Evolutionary conservation across 1,140 invertebrate species (phyloP).

Genomic region (Kradibia gibbosae): DNA sequence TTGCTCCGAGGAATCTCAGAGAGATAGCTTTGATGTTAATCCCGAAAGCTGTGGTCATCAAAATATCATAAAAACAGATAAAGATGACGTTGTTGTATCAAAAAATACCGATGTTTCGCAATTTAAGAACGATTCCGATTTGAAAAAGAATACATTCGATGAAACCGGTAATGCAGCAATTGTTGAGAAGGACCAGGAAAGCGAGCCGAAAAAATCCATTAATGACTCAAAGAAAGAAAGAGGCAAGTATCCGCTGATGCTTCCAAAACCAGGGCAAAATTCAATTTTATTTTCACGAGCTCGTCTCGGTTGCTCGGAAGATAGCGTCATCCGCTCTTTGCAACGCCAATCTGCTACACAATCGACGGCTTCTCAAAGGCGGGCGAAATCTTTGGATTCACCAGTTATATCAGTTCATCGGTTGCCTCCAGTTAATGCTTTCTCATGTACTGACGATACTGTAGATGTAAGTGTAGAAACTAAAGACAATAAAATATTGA

Average conservation of each 20-base stretch:
- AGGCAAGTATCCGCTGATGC: slow-evolving; percentile 74
- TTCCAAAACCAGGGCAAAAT: slow-evolving; percentile 80
- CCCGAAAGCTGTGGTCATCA: background rate
- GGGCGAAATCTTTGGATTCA: slow-evolving; percentile 87
- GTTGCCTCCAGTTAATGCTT: slow-evolving; percentile 86
- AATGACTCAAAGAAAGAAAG: slow-evolving; percentile 60
- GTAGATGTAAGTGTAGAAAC: slow-evolving; percentile 80
- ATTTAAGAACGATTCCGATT: background rate
- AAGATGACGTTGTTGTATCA: slow-evolving; percentile 4
- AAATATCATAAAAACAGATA: slow-evolving; percentile 23
- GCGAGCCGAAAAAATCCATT: slow-evolving; percentile 52
- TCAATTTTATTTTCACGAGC: slow-evolving; percentile 85
- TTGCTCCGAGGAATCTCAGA: slow-evolving; percentile 52
- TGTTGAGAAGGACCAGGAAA: slow-evolving; percentile 43
- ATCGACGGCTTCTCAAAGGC: slow-evolving; percentile 81
- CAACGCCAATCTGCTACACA: slow-evolving; percentile 82
- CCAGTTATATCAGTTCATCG: slow-evolving; percentile 85
- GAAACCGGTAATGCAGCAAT: slow-evolving; percentile 14
- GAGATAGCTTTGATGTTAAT: slow-evolving; percentile 12
- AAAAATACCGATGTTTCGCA: slow-evolving; percentile 9
- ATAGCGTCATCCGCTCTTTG: slow-evolving; percentile 80
- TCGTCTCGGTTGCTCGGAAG: slow-evolving; percentile 84
- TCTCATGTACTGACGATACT: slow-evolving; percentile 90
- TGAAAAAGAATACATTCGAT: background rate
- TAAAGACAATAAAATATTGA: slow-evolving; percentile 73